Percentiles rank a stretch among this genome's conserved stretches.
Conservation (phyloP, 2,888 invertebrate species). For the Coleophora deauratella region DNA sequence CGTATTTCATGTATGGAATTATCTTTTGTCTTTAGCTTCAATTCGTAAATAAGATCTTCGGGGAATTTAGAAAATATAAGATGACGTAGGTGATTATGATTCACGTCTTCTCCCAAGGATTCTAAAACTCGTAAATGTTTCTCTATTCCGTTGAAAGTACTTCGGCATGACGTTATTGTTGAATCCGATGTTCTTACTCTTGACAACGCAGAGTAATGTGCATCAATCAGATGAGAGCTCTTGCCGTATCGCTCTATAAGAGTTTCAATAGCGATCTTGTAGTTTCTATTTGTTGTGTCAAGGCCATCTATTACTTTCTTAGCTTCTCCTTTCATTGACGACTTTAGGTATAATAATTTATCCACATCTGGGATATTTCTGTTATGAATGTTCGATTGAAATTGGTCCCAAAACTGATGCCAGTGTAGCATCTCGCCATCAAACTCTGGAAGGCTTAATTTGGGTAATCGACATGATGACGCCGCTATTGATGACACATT, state of each 20-base stretch:
- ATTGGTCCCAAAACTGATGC: conserved; percentile 1
- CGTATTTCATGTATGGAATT: no score
- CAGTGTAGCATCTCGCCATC: neutral
- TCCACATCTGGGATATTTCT: neutral
- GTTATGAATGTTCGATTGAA: neutral
- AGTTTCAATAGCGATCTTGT: neutral
- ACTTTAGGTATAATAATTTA: neutral
- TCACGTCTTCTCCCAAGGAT: no score
- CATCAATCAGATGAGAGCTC: neutral
- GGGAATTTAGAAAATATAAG: no score
- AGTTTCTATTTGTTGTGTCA: neutral
- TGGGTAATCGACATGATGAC: neutral
- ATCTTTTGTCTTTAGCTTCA: no score
- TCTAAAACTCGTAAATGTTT: no score
- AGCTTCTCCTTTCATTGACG: neutral
- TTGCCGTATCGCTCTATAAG: neutral
- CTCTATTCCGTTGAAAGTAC: no score
- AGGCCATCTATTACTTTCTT: neutral
- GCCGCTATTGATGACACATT: no score
- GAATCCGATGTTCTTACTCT: neutral
- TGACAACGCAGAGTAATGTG: neutral
- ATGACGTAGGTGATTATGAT: no score
- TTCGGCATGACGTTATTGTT: no score
- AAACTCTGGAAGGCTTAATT: neutral
- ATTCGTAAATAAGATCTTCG: no score